Conservation (phyloP, 2,888 invertebrate species). For the Drosophila rubida region DNA sequence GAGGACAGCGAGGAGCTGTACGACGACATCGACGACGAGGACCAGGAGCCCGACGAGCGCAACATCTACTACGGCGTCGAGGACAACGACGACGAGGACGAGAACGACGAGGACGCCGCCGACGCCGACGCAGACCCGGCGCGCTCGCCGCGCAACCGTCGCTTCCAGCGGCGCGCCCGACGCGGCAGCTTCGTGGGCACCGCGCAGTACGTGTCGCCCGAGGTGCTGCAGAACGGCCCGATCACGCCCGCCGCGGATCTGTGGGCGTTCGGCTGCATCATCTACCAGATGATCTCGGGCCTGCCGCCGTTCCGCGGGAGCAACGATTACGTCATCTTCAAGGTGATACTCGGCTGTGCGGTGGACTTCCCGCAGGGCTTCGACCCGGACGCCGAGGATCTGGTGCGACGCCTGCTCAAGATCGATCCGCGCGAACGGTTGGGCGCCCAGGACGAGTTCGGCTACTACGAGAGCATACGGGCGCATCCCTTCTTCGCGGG, state of each 20-base stretch:
- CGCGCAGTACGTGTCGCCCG: conserved; percentile 99
- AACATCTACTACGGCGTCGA: conserved; percentile 27
- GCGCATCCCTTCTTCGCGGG: conserved; percentile 94
- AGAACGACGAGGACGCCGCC: conserved; percentile 46
- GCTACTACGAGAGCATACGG: conserved; percentile 92
- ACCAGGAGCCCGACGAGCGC: conserved; percentile 30
- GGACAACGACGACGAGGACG: conserved; percentile 38
- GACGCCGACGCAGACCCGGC: conserved; percentile 42
- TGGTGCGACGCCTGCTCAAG: conserved; percentile 94
- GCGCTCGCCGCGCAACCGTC: conserved; percentile 56
- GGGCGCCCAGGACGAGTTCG: conserved; percentile 90
- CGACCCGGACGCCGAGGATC: conserved; percentile 92
- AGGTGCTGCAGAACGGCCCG: conserved; percentile 93
- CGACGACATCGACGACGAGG: conserved; percentile 62
- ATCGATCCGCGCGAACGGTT: conserved; percentile 92
- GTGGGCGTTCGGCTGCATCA: conserved; percentile 98
- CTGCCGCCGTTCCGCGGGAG: conserved; percentile 95
- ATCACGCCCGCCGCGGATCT: conserved; percentile 93
- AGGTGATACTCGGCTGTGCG: conserved; percentile 95
- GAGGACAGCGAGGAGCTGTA: conserved; percentile 61
- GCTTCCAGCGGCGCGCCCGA: conserved; percentile 82
- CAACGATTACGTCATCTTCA: conserved; percentile 98
- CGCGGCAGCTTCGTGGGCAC: conserved; percentile 97
- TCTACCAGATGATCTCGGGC: conserved; percentile 98
- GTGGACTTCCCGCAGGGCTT: conserved; percentile 97